Evolutionary conservation across 1,140 invertebrate species (phyloP), one percentile per base, ranked within the genome.

Genomic region (Macrocentrus cingulum): DNA sequence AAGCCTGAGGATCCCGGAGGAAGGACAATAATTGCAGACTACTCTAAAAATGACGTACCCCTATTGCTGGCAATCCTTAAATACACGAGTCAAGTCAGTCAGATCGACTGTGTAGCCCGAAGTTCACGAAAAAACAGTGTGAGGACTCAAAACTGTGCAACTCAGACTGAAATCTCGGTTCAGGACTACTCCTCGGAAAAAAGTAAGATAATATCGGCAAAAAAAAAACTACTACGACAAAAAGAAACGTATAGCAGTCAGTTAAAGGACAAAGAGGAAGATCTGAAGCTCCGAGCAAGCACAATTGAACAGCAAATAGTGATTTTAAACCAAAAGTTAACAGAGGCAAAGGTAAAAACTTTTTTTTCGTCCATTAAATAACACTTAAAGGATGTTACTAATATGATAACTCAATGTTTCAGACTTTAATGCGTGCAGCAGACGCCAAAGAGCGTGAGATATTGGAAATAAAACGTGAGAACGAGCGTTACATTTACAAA

Each of bases 51-150:
- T 41, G 67, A 77, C 41, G 55, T 64, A 11, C 70, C 74, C 1
- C 52, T 80, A 5, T 49, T 80, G 3, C 53, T 79, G 15, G 74
- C 74, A 22, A 71, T 80, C 57, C 58, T 80, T 11, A 66, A 70
- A n/a, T 74, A 62, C 32, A 59, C 69, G 23, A 69, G 62, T 49
- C 53, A 59, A n/a, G n/a, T n/a, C n/a, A n/a, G n/a, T n/a, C n/a
- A n/a, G n/a, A n/a, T n/a, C n/a, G n/a, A n/a, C n/a, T n/a, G n/a
- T n/a, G n/a, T n/a, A n/a, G n/a, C n/a, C n/a, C n/a, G n/a, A n/a
- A n/a, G n/a, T 29, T 66, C 39, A 29, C 54, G 11, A 7, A 53
- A 52, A 20, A 25, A 52, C 15, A 70, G 55, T 0, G 68, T 71
- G 7, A 18, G 18, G 32, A 55, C 25, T 0, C 54, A 58, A 20